These are phyloP conservation scores for Rhinatrema bivittatum DNA, from an alignment of 2,797 vertebrate species.

Conservation along the genomic window DNA sequence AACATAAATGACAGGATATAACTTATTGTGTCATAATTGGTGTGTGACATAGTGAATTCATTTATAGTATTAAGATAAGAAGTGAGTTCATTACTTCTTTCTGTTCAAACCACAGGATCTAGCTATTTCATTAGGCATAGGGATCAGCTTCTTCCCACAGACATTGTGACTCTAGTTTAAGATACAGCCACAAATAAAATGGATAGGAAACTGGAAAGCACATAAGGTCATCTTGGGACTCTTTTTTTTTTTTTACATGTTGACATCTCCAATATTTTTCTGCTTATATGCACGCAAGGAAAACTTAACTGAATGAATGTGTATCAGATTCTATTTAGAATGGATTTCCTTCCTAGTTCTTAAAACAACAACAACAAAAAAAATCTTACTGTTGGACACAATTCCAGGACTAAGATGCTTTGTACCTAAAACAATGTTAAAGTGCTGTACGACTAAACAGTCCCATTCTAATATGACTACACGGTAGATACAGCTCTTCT, in stretches of 20 bases:
- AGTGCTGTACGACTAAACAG: conserved; percentile 14
- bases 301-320: conserved; percentile 13
- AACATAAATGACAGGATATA: too few species aligned
- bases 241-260: conserved; percentile 10
- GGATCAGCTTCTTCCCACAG: too few species aligned
- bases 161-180: conserved; percentile 2
- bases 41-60: too few species aligned
- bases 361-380: not conserved
- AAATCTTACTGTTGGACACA: conserved; percentile 7
- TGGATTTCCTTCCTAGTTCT: conserved; percentile 21
- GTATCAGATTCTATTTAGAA: conserved; percentile 18
- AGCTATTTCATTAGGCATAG: conserved; percentile 9
- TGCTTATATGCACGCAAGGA: conserved; percentile 19
- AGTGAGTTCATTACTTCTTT: conserved; percentile 19
- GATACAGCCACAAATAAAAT: conserved; percentile 3
- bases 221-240: conserved; percentile 14
- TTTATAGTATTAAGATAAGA: conserved; percentile 34
- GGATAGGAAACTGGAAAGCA: conserved; percentile 17
- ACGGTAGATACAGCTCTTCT: too few species aligned
- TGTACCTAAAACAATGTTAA: conserved; percentile 17
- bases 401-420: conserved; percentile 5
- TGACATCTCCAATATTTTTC: too few species aligned
- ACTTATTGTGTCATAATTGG: too few species aligned
- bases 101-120: conserved; percentile 20
- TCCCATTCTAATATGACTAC: not conserved